These are phyloP conservation scores for Apostichopus japonicus DNA, from an alignment of 35 echinoderm and acorn worm genomes.

Conservation along the genomic window DNA sequence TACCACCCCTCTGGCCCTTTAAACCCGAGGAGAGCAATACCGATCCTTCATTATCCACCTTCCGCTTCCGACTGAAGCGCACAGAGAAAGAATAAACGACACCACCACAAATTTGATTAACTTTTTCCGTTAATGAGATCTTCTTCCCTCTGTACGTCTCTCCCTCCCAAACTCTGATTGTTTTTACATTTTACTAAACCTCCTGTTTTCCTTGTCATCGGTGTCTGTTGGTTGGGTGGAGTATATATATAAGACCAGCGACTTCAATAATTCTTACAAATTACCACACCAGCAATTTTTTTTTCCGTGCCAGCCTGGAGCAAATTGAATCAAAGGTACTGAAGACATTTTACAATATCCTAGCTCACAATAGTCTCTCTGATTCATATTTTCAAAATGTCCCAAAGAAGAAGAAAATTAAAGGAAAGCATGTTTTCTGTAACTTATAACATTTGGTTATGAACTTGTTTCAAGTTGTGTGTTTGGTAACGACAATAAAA, in stretches of 20 bases:
- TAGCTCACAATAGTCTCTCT: not conserved
- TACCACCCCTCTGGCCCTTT: not conserved
- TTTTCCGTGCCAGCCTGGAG: constrained; percentile 10
- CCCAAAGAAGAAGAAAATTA: not conserved
- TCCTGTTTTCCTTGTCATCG: not conserved
- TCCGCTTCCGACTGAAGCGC: not conserved
- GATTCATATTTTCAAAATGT: constrained; percentile 27
- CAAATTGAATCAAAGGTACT: constrained; percentile 33
- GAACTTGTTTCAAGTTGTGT: no score
- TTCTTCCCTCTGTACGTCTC: not conserved
- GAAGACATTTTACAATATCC: not conserved
- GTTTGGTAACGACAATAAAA: no score
- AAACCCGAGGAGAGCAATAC: not conserved
- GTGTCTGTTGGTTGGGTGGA: not conserved
- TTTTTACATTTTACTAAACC: constrained; percentile 21
- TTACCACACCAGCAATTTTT: constrained; percentile 20
- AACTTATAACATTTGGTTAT: no score
- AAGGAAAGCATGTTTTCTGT: not conserved
- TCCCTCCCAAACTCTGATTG: constrained; percentile 10
- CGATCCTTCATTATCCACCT: not conserved
- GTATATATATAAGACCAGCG: constrained; percentile 18
- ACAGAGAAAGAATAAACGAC: not conserved
- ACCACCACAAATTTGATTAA: constrained; percentile 32
- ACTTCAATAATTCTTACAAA: constrained; percentile 39
- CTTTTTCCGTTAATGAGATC: constrained; percentile 49